Evolutionary conservation across 2,888 invertebrate species (phyloP).

Genomic region (Philereme transversata): DNA sequence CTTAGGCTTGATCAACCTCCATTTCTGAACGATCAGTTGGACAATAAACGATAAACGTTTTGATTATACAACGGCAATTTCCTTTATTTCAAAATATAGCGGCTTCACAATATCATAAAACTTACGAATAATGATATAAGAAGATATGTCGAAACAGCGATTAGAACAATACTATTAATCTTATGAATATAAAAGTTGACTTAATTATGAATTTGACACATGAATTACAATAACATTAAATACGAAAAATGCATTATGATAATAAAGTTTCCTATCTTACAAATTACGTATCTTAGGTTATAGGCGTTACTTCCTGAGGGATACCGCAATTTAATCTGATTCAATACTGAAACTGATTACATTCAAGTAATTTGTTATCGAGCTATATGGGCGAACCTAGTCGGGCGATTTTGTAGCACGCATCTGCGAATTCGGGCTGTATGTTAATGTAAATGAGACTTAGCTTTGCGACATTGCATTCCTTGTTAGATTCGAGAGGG

Average conservation of each 20-base stretch:
- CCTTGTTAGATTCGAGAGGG: constrained; percentile 65
- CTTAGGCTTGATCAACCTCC: constrained; percentile 69
- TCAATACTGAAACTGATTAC: constrained; percentile 55
- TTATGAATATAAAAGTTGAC: constrained; percentile 67
- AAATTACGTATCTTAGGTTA: constrained; percentile 62
- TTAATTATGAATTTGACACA: constrained; percentile 74
- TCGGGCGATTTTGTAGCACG: constrained; percentile 71
- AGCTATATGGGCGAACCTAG: constrained; percentile 83
- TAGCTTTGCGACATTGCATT: constrained; percentile 80
- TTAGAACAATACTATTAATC: constrained; percentile 77
- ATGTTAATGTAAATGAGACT: constrained; percentile 49
- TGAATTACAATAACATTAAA: constrained; percentile 70
- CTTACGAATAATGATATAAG: constrained; percentile 79
- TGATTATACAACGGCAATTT: constrained; percentile 83
- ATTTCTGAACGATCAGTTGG: constrained; percentile 70
- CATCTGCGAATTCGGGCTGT: constrained; percentile 75
- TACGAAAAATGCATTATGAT: constrained; percentile 62
- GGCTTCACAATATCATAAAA: constrained; percentile 81
- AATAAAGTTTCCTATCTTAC: constrained; percentile 52
- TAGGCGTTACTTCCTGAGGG: constrained; percentile 82
- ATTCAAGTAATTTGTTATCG: constrained; percentile 63
- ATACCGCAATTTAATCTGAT: constrained; percentile 68
- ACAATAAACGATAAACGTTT: constrained; percentile 80
- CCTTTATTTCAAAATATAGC: constrained; percentile 84
- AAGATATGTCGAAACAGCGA: constrained; percentile 83